Evolutionary conservation across 2,888 invertebrate species (phyloP).

Genomic region (Meiosimyza platycephala): DNA sequence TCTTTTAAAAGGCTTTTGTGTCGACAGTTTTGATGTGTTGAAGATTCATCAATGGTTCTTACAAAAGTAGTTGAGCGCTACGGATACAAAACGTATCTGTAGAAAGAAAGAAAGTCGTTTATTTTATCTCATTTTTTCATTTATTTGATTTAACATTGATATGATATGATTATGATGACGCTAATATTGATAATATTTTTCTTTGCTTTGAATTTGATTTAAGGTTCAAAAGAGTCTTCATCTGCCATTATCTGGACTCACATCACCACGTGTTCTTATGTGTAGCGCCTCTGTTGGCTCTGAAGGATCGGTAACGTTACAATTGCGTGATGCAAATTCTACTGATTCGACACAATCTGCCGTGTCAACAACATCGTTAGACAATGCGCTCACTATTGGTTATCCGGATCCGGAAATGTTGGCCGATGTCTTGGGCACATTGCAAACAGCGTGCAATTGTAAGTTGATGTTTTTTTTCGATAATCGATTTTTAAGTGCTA

Average conservation of each 20-base stretch:
- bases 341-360: constrained; percentile 51
- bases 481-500: no score
- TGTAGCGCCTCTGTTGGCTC: constrained; percentile 68
- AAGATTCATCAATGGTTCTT: not conserved
- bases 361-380: constrained; percentile 58
- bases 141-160: not conserved
- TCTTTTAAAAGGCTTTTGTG: not conserved
- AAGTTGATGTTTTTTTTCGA: constrained; percentile 30
- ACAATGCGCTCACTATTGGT: constrained; percentile 75
- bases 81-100: no score
- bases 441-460: constrained; percentile 70
- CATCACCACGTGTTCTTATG: constrained; percentile 62
- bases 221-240: constrained; percentile 67
- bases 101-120: no score
- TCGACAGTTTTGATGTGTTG: not conserved
- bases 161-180: no score
- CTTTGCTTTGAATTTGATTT: constrained; percentile 22
- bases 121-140: not conserved
- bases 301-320: constrained; percentile 67
- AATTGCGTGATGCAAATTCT: constrained; percentile 65
- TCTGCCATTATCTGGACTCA: constrained; percentile 65
- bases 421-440: constrained; percentile 77
- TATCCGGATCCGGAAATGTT: constrained; percentile 82
- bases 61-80: no score
- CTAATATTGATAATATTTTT: not conserved